Evolutionary conservation across 2,888 invertebrate genomes (phyloP).

Genomic region (Limnephilus rhombicus): DNA sequence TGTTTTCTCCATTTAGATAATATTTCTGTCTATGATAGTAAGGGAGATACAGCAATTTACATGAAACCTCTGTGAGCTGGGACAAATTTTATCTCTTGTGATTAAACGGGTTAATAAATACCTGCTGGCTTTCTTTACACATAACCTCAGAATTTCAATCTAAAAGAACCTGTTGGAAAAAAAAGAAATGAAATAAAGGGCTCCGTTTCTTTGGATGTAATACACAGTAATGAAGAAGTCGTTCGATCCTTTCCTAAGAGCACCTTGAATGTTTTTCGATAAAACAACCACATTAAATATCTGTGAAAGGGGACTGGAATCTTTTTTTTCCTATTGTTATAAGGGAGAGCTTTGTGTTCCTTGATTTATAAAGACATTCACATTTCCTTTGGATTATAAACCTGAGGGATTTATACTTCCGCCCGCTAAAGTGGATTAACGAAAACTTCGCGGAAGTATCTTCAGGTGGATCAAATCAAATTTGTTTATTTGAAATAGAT

Average conservation of each 20-base stretch:
- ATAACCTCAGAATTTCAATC: not conserved
- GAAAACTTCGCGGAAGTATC: not conserved
- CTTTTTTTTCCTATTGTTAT: conserved; percentile 40
- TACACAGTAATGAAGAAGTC: not conserved
- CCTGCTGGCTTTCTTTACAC: not conserved
- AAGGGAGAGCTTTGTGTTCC: conserved; percentile 54
- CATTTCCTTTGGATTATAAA: conserved; percentile 61
- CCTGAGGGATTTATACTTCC: conserved; percentile 56
- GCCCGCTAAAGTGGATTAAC: conserved; percentile 57
- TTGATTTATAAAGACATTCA: conserved; percentile 64
- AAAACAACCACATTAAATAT: conserved; percentile 45
- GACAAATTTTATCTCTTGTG: too few species aligned
- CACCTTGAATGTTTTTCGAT: conserved; percentile 35
- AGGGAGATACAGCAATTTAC: too few species aligned
- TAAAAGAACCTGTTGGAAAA: not conserved
- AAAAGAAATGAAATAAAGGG: not conserved
- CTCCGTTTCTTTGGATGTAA: not conserved
- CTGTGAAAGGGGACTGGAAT: not conserved
- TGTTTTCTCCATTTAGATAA: too few species aligned
- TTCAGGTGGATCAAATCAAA: not conserved
- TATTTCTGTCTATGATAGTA: too few species aligned
- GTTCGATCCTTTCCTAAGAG: not conserved
- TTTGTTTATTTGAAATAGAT: not conserved
- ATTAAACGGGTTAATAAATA: not conserved
- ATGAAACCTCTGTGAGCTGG: too few species aligned